Base-by-base conservation (phyloP, 2,888 invertebrate genomes). In the Eutolmus rufibarbis region DNA sequence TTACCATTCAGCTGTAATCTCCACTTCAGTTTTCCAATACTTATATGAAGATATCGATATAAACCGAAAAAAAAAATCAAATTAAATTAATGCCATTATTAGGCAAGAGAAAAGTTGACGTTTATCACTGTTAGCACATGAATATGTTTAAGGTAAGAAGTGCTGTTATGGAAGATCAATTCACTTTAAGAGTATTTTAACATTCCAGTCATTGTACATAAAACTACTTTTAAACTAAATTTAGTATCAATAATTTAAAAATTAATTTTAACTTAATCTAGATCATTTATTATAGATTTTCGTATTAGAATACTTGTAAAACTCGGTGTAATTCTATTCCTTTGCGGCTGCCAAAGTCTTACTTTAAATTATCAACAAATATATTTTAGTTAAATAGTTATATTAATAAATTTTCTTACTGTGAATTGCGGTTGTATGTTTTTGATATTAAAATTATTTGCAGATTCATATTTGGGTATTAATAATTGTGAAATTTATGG, bases 131-230 rank as follows among this genome's bases (percentile, higher is more conserved):
- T 81, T 81, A 81, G 14, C 81, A 51, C 31, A 23, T 81, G 28
- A 81, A 81, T n/a, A 51, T 81, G 46, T 81, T 81, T 81, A 81
- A 51, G 66, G 23, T 1, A 28, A 5, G 23, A 66, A 66, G 66
- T 66, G 66, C 19, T 66, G 28, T 66, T 66, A 28, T 19, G 28
- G 5, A 81, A 37, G 81, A 76, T 76, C 37, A 76, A 40, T 76
- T 76, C n/a, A 28, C 19, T 76, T 34, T 37, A 76, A 81, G 51
- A 51, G 56, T 56, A 81, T 81, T 81, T 51, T 81, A 81, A 46
- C 81, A 81, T 81, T 81, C 81, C 81, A 81, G 46, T 81, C 56
- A 81, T 56, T 81, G 81, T 81, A 81, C 19, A 81, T 81, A 81
- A 28, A 81, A 81, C 14, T 78, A 40, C 37, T 14, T 78, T 40